Evolutionary conservation across 2,888 invertebrate genomes (phyloP), one percentile per base, ranked within the genome.

Genomic region (Microctonus hyperodae): DNA sequence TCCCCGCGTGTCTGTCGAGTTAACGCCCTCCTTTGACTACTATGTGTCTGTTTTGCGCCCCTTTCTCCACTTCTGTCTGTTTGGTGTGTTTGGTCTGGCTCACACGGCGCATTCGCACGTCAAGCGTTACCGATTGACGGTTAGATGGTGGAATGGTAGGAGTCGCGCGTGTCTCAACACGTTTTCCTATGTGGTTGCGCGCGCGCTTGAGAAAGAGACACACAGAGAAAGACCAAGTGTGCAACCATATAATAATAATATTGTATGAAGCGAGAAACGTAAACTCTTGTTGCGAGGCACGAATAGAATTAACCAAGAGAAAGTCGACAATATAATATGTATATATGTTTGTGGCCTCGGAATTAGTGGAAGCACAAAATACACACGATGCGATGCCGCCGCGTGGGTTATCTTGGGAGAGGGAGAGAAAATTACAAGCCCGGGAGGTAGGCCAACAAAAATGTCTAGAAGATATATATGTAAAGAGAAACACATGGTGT

Each of bases 71-170:
- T n/a, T 53, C 53, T 7, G 16, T 16, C 44, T 44, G 7, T 44
- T 44, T 16, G 16, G 16, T 44, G 16, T 16, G 16, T 44, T 16
- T 16, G 16, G 44, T 44, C 44, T 44, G n/a, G 20, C 44, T 44
- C 9, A 7, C 4, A 7, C 44, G 44, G 44, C 16, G 16, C n/a
- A 44, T 44, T 44, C 16, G 44, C 44, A 16, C 44, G 16, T n/a
- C 44, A 16, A 23, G 25, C 23, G 53, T 62, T 62, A 62, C 61
- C 61, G 61, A 37, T 51, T 23, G 61, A 53, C 20, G 61, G 61
- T 62, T 53, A 35, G 44, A 44, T 44, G 16, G 44, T n/a, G 16
- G 6, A 2, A 16, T 44, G n/a, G 16, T 44, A 6, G 16, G 16
- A 7, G 20, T 44, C 44, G 44, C 44, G 44, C 16, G 44, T 44